phyloP scores from a whole-genome alignment of 1,140 invertebrate species.

The Proales similis region DNA sequence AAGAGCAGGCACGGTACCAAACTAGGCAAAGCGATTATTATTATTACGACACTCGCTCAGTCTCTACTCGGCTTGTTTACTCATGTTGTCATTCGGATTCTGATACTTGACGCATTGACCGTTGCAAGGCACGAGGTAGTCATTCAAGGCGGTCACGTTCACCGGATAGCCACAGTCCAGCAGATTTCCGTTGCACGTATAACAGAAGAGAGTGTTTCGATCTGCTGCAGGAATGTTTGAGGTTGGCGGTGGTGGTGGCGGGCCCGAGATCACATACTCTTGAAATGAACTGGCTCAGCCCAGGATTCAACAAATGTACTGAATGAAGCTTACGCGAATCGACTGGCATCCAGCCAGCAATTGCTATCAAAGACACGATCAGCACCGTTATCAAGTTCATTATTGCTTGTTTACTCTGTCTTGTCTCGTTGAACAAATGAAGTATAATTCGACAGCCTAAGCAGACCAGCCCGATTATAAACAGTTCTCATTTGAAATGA shows the following conservation, averaged over 20 bases:
- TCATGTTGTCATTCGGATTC: constrained; percentile 32
- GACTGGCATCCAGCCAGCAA: too few relatives aligned
- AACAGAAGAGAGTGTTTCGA: constrained; percentile 31
- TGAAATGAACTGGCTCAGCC: too few relatives aligned
- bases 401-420: too few relatives aligned
- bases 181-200: constrained; percentile 30
- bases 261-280: too few relatives aligned
- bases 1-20: constrained; percentile 36
- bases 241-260: constrained; percentile 9
- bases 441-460: too few relatives aligned
- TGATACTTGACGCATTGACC: constrained; percentile 32
- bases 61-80: not conserved
- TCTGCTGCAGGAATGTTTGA: constrained; percentile 10
- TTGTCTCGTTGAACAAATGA: too few relatives aligned
- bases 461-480: too few relatives aligned
- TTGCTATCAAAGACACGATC: too few relatives aligned
- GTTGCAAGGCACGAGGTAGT: constrained; percentile 33
- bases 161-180: constrained; percentile 11
- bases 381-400: too few relatives aligned
- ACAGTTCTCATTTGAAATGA: too few relatives aligned
- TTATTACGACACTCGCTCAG: not conserved
- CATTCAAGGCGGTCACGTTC: constrained; percentile 8
- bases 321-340: too few relatives aligned
- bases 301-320: too few relatives aligned
- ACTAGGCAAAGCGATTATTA: not conserved